These are phyloP conservation scores for Amphiprion percula DNA, from an alignment of 2,113 vertebrate species.

Conservation along the genomic window DNA sequence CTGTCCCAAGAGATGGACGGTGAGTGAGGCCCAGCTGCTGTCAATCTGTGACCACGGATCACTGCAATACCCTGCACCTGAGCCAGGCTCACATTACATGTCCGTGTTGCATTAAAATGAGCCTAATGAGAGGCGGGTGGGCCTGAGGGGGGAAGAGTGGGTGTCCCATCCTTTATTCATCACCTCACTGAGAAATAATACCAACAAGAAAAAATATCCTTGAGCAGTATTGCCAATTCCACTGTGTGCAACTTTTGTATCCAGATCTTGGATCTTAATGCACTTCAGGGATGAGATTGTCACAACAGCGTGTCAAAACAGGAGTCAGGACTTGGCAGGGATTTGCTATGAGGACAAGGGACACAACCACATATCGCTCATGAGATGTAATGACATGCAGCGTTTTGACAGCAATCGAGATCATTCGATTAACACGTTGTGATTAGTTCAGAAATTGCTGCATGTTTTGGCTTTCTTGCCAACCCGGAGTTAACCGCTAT, in stretches of 20 bases:
- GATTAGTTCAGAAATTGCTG: conserved; percentile 5
- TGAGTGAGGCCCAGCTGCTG: conserved; percentile 73
- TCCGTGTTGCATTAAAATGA: conserved; percentile 47
- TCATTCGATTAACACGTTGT: not conserved
- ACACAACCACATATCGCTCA: not conserved
- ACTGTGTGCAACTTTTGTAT: conserved; percentile 7
- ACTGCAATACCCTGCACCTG: conserved; percentile 71
- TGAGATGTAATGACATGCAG: conserved; percentile 10
- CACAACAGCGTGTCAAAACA: conserved; percentile 1
- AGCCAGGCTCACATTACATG: conserved; percentile 69
- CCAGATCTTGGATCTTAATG: not conserved
- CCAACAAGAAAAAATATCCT: not conserved
- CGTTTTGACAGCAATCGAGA: conserved; percentile 32
- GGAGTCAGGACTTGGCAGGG: not conserved
- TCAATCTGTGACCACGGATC: conserved; percentile 51
- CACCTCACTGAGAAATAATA: not conserved
- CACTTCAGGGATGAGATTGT: not conserved
- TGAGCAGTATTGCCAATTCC: not conserved
- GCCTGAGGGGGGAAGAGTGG: not conserved
- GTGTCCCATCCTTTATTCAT: conserved; percentile 3
- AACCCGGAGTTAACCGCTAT: not conserved
- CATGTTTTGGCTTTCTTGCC: not conserved
- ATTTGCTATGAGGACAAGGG: not conserved
- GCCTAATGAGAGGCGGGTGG: conserved; percentile 37
- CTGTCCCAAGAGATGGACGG: conserved; percentile 66